Conservation (phyloP, 2,797 vertebrate genomes). For the Acipenser ruthenus region DNA sequence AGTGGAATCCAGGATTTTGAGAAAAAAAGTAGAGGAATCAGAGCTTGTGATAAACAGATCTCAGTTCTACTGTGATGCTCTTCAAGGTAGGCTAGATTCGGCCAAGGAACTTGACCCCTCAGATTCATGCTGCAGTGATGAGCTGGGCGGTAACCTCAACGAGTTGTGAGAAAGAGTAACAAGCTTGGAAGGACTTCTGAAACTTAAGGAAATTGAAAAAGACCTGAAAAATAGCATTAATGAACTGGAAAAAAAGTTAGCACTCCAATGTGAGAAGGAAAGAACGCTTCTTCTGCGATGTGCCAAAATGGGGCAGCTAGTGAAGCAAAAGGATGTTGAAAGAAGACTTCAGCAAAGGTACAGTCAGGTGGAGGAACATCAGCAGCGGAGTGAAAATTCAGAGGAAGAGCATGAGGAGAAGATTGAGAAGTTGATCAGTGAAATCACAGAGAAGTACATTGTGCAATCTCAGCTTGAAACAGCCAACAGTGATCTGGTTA, state of each 20-base stretch:
- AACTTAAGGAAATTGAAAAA: slow-evolving; percentile 20
- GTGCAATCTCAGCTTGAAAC: slow-evolving; percentile 7
- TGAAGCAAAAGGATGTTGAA: slow-evolving; percentile 12
- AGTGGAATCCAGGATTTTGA: neutral
- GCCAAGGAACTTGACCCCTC: neutral
- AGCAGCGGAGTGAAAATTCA: slow-evolving; percentile 30
- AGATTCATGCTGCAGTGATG: slow-evolving; percentile 12
- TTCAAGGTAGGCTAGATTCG: slow-evolving; percentile 7
- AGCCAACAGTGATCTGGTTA: slow-evolving; percentile 2
- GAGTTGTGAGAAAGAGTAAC: neutral
- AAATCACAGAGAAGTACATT: slow-evolving; percentile 12
- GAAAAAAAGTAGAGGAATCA: slow-evolving; percentile 1
- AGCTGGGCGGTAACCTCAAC: neutral
- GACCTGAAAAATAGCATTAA: slow-evolving; percentile 8
- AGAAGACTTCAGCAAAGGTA: slow-evolving; percentile 3
- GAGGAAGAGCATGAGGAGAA: slow-evolving; percentile 26
- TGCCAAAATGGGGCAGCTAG: slow-evolving; percentile 4
- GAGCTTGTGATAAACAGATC: neutral
- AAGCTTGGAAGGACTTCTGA: slow-evolving; percentile 17
- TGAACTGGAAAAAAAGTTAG: neutral
- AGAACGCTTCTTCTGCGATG: slow-evolving; percentile 7
- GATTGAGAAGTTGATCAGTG: slow-evolving; percentile 9
- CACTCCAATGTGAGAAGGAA: slow-evolving; percentile 4
- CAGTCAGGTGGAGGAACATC: slow-evolving; percentile 18
- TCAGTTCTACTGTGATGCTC: slow-evolving; percentile 1